These are phyloP conservation scores for Andricus grossulariae DNA, from an alignment of 1,140 invertebrate species.

Conservation along the genomic window DNA sequence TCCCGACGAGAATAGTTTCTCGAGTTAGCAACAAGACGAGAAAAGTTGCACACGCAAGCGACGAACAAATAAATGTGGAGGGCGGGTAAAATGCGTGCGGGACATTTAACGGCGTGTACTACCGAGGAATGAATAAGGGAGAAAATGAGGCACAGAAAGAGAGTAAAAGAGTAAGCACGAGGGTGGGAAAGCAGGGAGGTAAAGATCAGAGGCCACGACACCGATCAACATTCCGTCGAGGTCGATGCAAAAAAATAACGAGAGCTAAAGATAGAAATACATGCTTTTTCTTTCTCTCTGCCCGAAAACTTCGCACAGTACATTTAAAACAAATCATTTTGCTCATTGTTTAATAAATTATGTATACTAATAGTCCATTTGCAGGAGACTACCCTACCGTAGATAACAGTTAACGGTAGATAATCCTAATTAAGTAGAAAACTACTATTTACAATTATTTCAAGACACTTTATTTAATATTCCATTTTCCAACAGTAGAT, in stretches of 20 bases:
- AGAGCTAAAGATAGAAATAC: conserved; percentile 5
- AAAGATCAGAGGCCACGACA: conserved; percentile 27
- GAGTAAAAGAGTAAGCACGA: neutral
- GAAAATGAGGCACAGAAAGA: conserved; percentile 24
- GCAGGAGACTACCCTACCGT: no score
- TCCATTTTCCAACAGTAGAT: no score
- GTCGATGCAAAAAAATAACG: conserved; percentile 22
- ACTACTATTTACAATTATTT: no score
- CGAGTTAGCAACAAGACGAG: neutral
- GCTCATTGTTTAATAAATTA: no score
- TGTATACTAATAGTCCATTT: no score
- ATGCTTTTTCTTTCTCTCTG: neutral
- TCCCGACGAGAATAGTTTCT: conserved; percentile 20
- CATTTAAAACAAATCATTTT: no score
- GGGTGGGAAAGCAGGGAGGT: conserved; percentile 12
- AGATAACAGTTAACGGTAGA: no score
- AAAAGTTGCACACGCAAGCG: neutral
- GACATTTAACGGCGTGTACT: conserved; percentile 26
- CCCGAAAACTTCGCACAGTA: neutral
- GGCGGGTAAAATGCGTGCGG: conserved; percentile 26
- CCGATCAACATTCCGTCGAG: conserved; percentile 27
- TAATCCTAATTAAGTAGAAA: no score
- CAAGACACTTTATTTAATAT: no score
- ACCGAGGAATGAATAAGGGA: conserved; percentile 21
- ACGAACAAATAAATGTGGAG: conserved; percentile 20